Conservation (phyloP, 1,140 invertebrate species). For the Capitella teleta region DNA sequence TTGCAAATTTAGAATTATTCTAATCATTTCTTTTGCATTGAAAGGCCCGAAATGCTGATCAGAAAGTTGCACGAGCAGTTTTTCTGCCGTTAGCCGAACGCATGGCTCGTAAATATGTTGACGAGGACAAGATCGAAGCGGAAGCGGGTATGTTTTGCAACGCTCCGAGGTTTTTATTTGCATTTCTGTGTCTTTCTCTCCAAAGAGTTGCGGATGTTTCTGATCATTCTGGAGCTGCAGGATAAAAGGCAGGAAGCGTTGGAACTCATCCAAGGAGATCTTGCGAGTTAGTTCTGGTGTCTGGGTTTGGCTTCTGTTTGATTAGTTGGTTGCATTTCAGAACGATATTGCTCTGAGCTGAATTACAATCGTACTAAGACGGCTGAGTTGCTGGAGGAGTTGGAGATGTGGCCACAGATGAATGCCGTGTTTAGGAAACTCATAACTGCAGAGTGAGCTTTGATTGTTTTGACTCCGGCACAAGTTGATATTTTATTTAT, state of each 20-base stretch:
- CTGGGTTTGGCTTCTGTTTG: too few species aligned
- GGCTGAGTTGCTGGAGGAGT: constrained; percentile 59
- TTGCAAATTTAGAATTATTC: not conserved
- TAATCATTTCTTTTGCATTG: constrained; percentile 12
- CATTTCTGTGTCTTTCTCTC: not conserved
- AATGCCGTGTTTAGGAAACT: constrained; percentile 57
- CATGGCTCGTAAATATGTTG: constrained; percentile 72
- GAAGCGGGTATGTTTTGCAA: constrained; percentile 52
- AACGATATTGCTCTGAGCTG: constrained; percentile 34
- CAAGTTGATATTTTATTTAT: not conserved
- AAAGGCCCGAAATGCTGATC: constrained; percentile 38
- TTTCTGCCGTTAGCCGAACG: constrained; percentile 68
- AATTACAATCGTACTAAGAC: constrained; percentile 51
- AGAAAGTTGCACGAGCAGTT: constrained; percentile 45
- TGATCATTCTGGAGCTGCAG: constrained; percentile 77
- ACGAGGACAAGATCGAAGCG: constrained; percentile 78
- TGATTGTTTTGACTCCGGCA: not conserved
- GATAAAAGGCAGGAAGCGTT: constrained; percentile 71
- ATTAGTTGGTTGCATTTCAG: constrained; percentile 21
- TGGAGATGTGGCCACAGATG: constrained; percentile 59
- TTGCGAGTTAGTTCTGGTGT: constrained; percentile 45
- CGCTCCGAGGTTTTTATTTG: not conserved
- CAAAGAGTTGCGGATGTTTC: constrained; percentile 72
- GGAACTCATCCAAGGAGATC: constrained; percentile 61
- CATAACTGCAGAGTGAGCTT: constrained; percentile 6